Evolutionary conservation across 2,888 invertebrate genomes (phyloP).

Genomic region (Lathronympha strigana): DNA sequence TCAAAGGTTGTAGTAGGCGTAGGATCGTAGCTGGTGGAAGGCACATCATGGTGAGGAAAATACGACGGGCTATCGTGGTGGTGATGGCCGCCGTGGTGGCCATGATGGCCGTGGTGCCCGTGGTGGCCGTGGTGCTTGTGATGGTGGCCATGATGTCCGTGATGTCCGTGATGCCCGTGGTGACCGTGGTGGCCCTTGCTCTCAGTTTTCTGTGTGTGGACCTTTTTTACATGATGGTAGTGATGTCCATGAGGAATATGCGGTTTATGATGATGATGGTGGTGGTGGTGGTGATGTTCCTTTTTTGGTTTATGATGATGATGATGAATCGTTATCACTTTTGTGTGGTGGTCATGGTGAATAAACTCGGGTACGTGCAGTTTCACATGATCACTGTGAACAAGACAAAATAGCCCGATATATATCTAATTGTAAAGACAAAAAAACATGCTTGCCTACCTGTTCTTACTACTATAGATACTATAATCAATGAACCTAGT

Average conservation of each 20-base stretch:
- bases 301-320: conserved; percentile 79
- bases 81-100: conserved; percentile 50
- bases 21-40: conserved; percentile 48
- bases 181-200: conserved; percentile 53
- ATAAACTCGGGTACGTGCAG: conserved; percentile 85
- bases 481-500: too few relatives aligned
- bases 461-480: too few relatives aligned
- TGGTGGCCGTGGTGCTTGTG: conserved; percentile 50
- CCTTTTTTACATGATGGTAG: conserved; percentile 70
- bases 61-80: conserved; percentile 50
- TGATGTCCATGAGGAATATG: conserved; percentile 63
- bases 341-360: conserved; percentile 85
- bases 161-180: conserved; percentile 41
- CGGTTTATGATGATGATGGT: conserved; percentile 60
- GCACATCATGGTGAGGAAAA: conserved; percentile 61
- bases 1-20: conserved; percentile 59
- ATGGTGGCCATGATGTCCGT: conserved; percentile 52
- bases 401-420: conserved; percentile 44
- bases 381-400: conserved; percentile 82
- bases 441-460: not conserved
- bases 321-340: conserved; percentile 84
- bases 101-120: conserved; percentile 47
- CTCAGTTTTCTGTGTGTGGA: conserved; percentile 61
- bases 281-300: conserved; percentile 74
- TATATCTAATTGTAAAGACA: not conserved